Percentiles rank a stretch among this genome's conserved stretches.
phyloP scores from a whole-genome alignment of 2,113 vertebrate genomes.

The Sitta europaea region DNA sequence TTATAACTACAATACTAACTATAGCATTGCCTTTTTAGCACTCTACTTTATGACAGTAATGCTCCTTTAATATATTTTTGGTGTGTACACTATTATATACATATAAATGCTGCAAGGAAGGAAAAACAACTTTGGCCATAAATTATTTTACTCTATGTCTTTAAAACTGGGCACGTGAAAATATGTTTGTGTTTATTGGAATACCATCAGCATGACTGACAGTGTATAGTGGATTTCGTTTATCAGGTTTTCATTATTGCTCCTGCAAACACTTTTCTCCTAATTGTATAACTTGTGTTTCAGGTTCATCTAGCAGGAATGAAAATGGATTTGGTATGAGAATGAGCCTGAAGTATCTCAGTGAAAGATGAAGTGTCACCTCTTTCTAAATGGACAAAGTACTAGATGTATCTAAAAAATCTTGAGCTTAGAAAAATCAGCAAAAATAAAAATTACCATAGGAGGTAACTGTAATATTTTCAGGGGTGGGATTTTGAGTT shows the following conservation, averaged over 20 bases:
- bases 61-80: neutral
- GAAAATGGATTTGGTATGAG: constrained; percentile 40
- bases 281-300: constrained; percentile 46
- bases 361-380: constrained; percentile 8
- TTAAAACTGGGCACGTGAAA: neutral
- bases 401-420: neutral
- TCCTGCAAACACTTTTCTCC: constrained; percentile 8
- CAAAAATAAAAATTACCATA: neutral
- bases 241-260: neutral
- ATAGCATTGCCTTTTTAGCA: neutral
- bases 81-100: neutral
- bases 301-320: neutral
- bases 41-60: neutral
- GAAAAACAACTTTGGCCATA: neutral
- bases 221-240: neutral
- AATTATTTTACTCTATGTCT: neutral
- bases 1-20: neutral
- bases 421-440: neutral
- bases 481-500: neutral
- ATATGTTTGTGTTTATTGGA: neutral
- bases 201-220: neutral
- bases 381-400: neutral
- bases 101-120: neutral
- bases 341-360: constrained; percentile 5
- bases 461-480: neutral